Conservation (phyloP, 2,888 invertebrate species). For the Polymixis flavicincta region DNA sequence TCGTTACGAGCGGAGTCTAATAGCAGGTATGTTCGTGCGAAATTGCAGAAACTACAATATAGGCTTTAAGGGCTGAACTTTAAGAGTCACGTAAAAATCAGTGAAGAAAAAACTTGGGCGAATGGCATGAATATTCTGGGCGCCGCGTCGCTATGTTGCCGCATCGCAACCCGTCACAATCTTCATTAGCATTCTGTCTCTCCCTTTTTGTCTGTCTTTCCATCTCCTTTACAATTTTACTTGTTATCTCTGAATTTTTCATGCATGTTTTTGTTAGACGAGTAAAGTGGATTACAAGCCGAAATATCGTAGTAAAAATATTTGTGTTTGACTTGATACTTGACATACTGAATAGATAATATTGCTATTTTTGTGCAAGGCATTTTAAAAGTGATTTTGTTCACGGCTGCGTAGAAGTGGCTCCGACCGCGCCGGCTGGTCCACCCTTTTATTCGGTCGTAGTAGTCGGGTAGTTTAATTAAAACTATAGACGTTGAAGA, state of each 20-base stretch:
- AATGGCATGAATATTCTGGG: slow-evolving; percentile 67
- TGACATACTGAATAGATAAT: slow-evolving; percentile 41
- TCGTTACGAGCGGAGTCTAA: slow-evolving; percentile 53
- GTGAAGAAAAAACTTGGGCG: slow-evolving; percentile 50
- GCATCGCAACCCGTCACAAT: slow-evolving; percentile 63
- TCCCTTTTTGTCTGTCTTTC: slow-evolving; percentile 65
- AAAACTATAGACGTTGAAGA: slow-evolving; percentile 11
- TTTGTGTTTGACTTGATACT: slow-evolving; percentile 40
- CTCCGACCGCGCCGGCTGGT: neutral
- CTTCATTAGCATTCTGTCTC: slow-evolving; percentile 73
- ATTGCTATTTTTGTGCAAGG: slow-evolving; percentile 20
- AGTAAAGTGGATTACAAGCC: slow-evolving; percentile 57
- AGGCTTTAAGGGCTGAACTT: slow-evolving; percentile 53
- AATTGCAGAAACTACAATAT: slow-evolving; percentile 60
- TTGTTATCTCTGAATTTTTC: slow-evolving; percentile 59
- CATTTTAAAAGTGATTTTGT: slow-evolving; percentile 19
- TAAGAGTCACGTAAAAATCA: slow-evolving; percentile 57
- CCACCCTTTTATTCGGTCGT: slow-evolving; percentile 4
- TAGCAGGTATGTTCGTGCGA: slow-evolving; percentile 39
- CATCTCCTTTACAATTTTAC: slow-evolving; percentile 62
- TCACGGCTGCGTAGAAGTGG: neutral
- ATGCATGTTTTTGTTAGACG: slow-evolving; percentile 59
- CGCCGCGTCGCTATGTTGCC: slow-evolving; percentile 52
- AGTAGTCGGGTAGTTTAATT: slow-evolving; percentile 33
- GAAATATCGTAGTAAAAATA: slow-evolving; percentile 55